These are phyloP conservation scores for Glaucomys volans DNA, from an alignment of 2,113 vertebrate species.

Conservation along the genomic window DNA sequence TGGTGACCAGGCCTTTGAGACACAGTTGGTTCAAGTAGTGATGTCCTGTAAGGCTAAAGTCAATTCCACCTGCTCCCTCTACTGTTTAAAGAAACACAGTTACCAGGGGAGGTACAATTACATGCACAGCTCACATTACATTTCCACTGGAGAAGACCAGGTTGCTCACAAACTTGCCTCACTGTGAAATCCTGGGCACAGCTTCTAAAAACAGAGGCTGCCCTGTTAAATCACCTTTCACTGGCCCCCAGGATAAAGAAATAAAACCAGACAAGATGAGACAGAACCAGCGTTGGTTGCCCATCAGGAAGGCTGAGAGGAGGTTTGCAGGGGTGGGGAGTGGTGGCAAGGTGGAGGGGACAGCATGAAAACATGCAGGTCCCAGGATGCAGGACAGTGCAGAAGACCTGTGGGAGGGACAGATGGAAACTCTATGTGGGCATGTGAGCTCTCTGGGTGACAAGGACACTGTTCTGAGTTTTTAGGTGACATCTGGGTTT, in stretches of 20 bases:
- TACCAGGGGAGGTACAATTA: no score
- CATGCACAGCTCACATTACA: rapidly evolving
- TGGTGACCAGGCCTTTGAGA: background rate
- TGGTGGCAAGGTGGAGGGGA: no score
- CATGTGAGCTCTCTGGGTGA: background rate
- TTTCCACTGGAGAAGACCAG: background rate
- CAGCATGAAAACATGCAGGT: background rate
- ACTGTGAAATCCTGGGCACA: background rate
- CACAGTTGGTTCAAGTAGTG: background rate
- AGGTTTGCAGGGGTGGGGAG: no score
- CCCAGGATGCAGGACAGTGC: background rate
- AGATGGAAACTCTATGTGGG: background rate
- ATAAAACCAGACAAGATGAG: background rate
- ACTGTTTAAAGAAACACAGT: background rate
- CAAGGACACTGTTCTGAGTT: background rate
- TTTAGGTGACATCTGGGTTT: background rate
- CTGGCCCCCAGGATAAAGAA: background rate
- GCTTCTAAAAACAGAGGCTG: background rate
- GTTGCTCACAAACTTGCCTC: background rate
- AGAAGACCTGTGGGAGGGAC: no score
- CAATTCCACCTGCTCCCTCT: background rate
- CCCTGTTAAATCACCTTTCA: background rate
- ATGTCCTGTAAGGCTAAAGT: background rate
- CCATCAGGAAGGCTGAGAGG: background rate
- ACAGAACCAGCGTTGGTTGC: background rate